Evolutionary conservation across 1,140 invertebrate genomes (phyloP), one percentile per base, ranked within the genome.

Genomic region (Euwallacea similis): DNA sequence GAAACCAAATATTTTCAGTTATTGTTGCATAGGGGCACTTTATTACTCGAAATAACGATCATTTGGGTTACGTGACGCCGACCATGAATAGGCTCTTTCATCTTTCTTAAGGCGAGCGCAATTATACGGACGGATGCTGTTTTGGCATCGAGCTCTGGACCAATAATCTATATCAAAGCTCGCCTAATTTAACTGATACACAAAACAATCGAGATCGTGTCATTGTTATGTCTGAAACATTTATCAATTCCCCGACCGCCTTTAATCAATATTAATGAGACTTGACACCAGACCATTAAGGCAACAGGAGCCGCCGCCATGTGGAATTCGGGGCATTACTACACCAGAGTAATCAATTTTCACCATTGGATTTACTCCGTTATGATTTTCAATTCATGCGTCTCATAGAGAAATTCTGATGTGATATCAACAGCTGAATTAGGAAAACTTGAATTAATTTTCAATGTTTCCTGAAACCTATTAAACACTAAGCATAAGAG

Each of bases 241-340:
- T 58, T 41, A 58, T 58, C 21, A 58, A 58, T 0, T 58, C 13
- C 10, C n/a, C 21, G 10, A 33, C 21, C 55, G 55, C 21, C 55
- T 58, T 41, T 58, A 58, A 58, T 58, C 55, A 58, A 58, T 58
- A 15, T 58, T 58, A 58, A 58, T 58, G 15, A n/a, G 21, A 16
- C n/a, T 58, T 58, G 55, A 58, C 55, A 58, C 55, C 16, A 10
- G 55, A 10, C 21, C 55, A 58, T 58, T 58, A 58, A 58, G 21
- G 55, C 55, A 6, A 33, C 55, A 58, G n/a, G 21, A 58, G 10
- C 10, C n/a, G 16, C n/a, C 16, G 55, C 55, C 7, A 16, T 58
- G 21, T 58, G 21, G 13, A 50, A 10, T 11, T 13, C 46, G 13
- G 46, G 9, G 46, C 9, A 50, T 50, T 50, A 50, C 13, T 50